A percentile compares a stretch with the other conserved stretches of the same genome.
These are phyloP conservation scores for Pegoplata infirma DNA, from an alignment of 2,888 invertebrate genomes.

Conservation along the genomic window DNA sequence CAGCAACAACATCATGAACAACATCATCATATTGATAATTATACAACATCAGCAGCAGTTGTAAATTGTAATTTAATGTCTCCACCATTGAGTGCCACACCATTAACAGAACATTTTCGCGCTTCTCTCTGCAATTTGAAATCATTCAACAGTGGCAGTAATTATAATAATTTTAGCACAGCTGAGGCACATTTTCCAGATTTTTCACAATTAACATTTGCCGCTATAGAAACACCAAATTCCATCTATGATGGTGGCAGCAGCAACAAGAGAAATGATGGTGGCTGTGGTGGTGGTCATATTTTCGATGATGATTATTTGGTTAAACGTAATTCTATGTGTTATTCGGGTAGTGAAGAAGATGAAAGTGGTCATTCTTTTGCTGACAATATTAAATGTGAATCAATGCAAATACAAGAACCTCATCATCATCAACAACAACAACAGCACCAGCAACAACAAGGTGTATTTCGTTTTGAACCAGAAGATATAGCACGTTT, in stretches of 20 bases:
- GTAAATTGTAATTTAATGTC: conserved; percentile 68
- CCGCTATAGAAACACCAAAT: conserved; percentile 75
- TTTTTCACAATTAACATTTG: conserved; percentile 70
- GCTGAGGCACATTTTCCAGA: conserved; percentile 73
- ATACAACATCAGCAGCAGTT: conserved; percentile 39
- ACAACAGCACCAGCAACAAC: conserved; percentile 43
- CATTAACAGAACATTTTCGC: conserved; percentile 64
- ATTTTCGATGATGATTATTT: conserved; percentile 19
- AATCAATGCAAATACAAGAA: conserved; percentile 34
- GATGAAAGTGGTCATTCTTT: conserved; percentile 67
- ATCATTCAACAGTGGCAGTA: conserved; percentile 63
- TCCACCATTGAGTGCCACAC: conserved; percentile 71
- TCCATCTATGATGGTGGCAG: conserved; percentile 75
- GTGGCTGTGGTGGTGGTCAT: not conserved
- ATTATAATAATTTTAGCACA: conserved; percentile 66
- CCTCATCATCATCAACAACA: no score
- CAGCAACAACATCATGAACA: conserved; percentile 38
- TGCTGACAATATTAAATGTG: conserved; percentile 52
- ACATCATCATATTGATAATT: no score
- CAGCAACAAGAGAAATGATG: not conserved
- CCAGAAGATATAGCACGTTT: conserved; percentile 78
- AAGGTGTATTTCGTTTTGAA: conserved; percentile 77
- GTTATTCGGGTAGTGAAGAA: conserved; percentile 36
- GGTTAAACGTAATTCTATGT: conserved; percentile 51
- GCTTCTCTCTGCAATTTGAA: conserved; percentile 68